Evolutionary conservation across 1,140 invertebrate species (phyloP).

Genomic region (Anastrepha obliqua): DNA sequence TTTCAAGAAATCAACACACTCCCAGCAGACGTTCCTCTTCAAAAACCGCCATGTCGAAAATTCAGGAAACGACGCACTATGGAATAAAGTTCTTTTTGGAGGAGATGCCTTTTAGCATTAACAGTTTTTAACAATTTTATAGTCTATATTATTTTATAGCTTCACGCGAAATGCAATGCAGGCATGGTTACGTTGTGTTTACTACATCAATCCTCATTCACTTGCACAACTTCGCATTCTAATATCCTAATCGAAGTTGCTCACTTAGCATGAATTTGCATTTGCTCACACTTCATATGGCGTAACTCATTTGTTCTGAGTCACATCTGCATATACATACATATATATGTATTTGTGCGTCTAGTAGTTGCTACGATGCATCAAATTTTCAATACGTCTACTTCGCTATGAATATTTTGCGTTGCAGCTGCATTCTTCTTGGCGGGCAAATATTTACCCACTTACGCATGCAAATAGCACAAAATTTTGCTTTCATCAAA

Average conservation of each 20-base stretch:
- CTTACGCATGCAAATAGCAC: slow-evolving; percentile 24
- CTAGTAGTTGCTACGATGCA: neutral
- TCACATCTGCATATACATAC: neutral
- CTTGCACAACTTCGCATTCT: neutral
- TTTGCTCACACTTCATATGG: neutral
- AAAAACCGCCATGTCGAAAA: too few species aligned
- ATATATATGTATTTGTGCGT: neutral
- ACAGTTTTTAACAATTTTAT: too few species aligned
- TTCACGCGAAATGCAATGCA: too few species aligned
- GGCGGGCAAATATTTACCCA: neutral
- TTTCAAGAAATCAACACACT: too few species aligned
- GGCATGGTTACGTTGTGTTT: too few species aligned
- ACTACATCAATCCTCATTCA: too few species aligned
- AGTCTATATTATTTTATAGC: too few species aligned
- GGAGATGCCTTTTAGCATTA: too few species aligned
- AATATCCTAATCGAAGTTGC: slow-evolving; percentile 34
- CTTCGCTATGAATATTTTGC: neutral
- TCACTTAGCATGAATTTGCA: slow-evolving; percentile 23
- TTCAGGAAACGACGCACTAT: too few species aligned
- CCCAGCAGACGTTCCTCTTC: too few species aligned
- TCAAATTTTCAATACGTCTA: neutral
- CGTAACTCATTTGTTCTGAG: too few species aligned
- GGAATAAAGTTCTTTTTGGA: too few species aligned
- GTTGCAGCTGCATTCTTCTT: slow-evolving; percentile 11
- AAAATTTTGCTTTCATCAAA: slow-evolving; percentile 12